Percentiles rank a stretch among this genome's conserved stretches.
phyloP scores from a whole-genome alignment of 2,113 vertebrate species.

The Anoura caudifer region DNA sequence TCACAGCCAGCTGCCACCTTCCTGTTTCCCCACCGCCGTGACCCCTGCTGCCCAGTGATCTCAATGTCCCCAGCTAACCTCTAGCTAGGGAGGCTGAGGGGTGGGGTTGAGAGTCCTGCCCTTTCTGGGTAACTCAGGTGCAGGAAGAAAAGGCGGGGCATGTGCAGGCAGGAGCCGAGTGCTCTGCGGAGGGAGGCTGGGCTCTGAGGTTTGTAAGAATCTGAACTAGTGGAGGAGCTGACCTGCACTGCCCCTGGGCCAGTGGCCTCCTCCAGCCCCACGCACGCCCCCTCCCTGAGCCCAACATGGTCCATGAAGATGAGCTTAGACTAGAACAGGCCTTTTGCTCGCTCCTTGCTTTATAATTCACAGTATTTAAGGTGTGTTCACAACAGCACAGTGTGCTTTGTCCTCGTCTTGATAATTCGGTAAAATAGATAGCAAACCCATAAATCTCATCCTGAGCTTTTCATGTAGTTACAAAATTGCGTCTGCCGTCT shows the following conservation, averaged over 20 bases:
- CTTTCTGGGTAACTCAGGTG: neutral
- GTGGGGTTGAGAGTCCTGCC: neutral
- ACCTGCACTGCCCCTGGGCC: neutral
- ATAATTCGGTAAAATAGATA: neutral
- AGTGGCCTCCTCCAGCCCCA: neutral
- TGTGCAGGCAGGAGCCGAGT: neutral
- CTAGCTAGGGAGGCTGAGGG: neutral
- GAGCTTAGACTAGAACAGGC: neutral
- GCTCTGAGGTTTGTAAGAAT: neutral
- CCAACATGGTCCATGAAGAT: fast-evolving
- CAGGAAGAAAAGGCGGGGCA: neutral
- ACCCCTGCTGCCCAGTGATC: neutral
- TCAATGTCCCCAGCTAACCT: neutral
- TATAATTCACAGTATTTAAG: neutral
- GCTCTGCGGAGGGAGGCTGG: too few relatives aligned
- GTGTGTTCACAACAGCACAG: fast-evolving
- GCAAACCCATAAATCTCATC: neutral
- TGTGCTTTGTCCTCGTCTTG: neutral
- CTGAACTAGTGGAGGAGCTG: fast-evolving
- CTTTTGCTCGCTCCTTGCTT: neutral
- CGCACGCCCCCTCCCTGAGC: fast-evolving
- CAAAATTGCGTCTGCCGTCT: neutral
- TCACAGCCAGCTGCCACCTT: neutral
- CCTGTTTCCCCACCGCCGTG: neutral
- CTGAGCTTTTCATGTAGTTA: neutral